Base-by-base conservation (phyloP, 2,797 vertebrate species). In the Phoxinus dragarum region DNA sequence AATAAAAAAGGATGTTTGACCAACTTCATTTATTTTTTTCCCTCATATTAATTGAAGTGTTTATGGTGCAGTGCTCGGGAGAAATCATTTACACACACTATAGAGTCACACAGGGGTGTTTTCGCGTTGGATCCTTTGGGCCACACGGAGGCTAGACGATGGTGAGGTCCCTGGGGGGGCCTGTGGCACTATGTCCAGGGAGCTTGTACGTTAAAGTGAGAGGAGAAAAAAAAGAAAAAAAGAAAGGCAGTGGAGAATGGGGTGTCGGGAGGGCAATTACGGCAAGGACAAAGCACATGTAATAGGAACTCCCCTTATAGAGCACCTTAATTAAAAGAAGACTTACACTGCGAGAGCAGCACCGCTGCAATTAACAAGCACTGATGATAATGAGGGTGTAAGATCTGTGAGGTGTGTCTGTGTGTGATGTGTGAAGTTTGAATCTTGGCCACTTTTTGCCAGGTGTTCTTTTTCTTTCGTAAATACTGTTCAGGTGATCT, bases 211-310 rank as follows among this genome's bases (percentile, higher is more conserved):
- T 36, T 44, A 68, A 72, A 80, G 69, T 52, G 54, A 85, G 59
- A 74, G 56, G 34, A 71, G 64, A 42, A 68, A 40, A 21, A 52
- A 59, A 9, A 59, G n/a, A 56, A 69, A 80, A 78, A 85, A 85
- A 84, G 36, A 36, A 52, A 38, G 49, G 88, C 68, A 89, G 92
- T 92, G 90, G 88, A 78, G 88, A 88, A 78, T 88, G 81, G 90
- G 84, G 92, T 92, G 94, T 93, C 93, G 94, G 90, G 94, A 95
- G 95, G 94, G 94, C 94, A 96, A 89, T 95, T 96, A 94, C 86
- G 86, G 88, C 88, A 92, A 90, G 93, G 94, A 93, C 91, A 90
- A 92, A 93, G 93, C 94, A 93, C 89, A 90, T 90, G 90, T 92
- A 88, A 79, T 94, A 91, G 93, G 92, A 94, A 95, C 93, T 95